Conservation (phyloP, 2,113 vertebrate genomes). For the Chloroceryle aenea region DNA sequence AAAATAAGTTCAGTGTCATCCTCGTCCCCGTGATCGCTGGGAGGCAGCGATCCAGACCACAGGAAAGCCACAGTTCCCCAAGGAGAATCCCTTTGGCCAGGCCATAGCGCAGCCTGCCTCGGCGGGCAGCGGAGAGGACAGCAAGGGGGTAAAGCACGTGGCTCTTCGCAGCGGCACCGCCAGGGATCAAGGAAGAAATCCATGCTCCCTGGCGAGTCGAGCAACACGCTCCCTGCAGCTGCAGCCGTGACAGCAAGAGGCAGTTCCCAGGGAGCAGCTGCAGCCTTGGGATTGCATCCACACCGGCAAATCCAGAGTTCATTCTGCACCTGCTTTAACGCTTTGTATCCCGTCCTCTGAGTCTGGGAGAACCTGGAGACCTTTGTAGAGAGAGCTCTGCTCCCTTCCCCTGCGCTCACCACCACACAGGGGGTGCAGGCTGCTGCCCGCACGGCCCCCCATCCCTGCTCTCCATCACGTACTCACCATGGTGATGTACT, state of each 20-base stretch:
- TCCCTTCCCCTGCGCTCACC: not conserved
- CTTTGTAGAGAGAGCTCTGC: not conserved
- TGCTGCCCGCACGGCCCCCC: not conserved
- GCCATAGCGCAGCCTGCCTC: not conserved
- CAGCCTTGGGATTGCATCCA: not conserved
- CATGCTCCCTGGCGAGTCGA: not conserved
- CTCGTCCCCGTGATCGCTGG: not conserved
- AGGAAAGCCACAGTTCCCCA: rapidly evolving
- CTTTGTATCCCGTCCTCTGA: not conserved
- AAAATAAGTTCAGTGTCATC: not conserved
- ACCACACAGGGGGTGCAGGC: not conserved
- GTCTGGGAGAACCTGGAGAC: not conserved
- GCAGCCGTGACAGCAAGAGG: not conserved
- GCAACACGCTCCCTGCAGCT: not conserved
- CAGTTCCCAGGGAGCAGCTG: not conserved
- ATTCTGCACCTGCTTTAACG: not conserved
- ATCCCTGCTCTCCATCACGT: not conserved
- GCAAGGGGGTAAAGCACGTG: rapidly evolving
- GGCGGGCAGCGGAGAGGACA: not conserved
- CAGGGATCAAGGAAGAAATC: not conserved
- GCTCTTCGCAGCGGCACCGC: not conserved
- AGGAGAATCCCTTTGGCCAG: not conserved
- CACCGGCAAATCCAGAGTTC: not conserved
- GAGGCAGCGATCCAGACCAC: not conserved
- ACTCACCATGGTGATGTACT: not conserved